phyloP scores from a whole-genome alignment of 2,797 vertebrate genomes.

The Cynodonichthys magdalenae region DNA sequence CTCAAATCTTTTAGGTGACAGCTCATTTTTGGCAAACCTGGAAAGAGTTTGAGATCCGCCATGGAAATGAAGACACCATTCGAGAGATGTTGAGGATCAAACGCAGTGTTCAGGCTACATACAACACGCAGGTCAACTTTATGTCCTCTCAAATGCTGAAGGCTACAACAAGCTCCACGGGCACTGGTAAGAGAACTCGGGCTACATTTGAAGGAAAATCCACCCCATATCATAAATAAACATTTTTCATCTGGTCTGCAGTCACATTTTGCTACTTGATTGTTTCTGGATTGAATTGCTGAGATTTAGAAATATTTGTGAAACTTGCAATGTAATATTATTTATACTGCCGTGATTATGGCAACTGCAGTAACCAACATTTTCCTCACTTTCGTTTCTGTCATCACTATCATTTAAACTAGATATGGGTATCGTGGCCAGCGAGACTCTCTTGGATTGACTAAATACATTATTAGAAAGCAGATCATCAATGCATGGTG shows the following conservation, averaged over 20 bases:
- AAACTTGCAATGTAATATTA: too few relatives aligned
- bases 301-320: not conserved
- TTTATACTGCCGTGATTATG: too few relatives aligned
- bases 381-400: too few relatives aligned
- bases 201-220: not conserved
- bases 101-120: constrained; percentile 94
- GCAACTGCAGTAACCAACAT: too few relatives aligned
- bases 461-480: too few relatives aligned
- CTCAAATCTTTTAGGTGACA: constrained; percentile 81
- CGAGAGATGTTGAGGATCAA: constrained; percentile 94
- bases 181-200: constrained; percentile 78
- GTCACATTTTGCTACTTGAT: too few relatives aligned
- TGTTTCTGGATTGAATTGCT: not conserved
- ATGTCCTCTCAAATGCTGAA: constrained; percentile 96
- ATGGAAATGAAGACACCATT: constrained; percentile 96
- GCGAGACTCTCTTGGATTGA: too few relatives aligned
- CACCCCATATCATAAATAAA: not conserved
- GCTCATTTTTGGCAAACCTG: constrained; percentile 92
- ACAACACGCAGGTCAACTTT: constrained; percentile 98
- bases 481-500: too few relatives aligned
- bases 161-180: constrained; percentile 87
- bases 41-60: constrained; percentile 96
- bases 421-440: too few relatives aligned
- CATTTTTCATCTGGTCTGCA: not conserved
- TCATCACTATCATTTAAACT: too few relatives aligned